Percentiles rank a stretch among this genome's conserved stretches.
Evolutionary conservation across 2,888 invertebrate genomes (phyloP).

Genomic region (Thelaira solivaga): DNA sequence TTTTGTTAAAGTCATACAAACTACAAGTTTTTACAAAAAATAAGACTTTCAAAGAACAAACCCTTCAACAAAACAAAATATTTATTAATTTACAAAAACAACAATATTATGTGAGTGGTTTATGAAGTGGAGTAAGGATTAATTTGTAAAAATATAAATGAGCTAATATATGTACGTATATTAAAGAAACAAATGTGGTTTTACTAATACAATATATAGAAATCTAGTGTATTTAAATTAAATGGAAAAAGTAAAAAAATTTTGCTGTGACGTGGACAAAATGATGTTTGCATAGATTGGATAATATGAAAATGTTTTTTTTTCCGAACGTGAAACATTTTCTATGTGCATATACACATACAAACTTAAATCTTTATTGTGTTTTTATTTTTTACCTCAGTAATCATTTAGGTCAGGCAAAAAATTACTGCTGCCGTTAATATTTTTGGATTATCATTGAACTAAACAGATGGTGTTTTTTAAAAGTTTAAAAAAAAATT

Average conservation of each 20-base stretch:
- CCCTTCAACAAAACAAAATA: background rate
- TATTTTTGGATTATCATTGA: background rate
- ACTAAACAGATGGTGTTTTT: too few species aligned
- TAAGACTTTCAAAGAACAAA: constrained; percentile 17
- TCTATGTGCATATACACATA: background rate
- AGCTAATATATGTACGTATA: too few species aligned
- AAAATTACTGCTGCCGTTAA: constrained; percentile 4
- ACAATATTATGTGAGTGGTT: constrained; percentile 49
- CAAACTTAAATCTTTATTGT: background rate
- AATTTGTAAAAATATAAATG: too few species aligned
- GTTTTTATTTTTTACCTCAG: background rate
- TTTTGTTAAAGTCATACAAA: constrained; percentile 55
- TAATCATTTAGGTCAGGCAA: constrained; percentile 28
- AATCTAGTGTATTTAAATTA: too few species aligned
- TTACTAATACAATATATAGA: too few species aligned
- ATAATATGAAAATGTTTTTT: too few species aligned
- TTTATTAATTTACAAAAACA: constrained; percentile 11
- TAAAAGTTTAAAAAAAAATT: too few species aligned
- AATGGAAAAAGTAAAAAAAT: background rate
- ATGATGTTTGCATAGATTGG: background rate
- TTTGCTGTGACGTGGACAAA: constrained; percentile 39
- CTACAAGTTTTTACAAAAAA: constrained; percentile 27
- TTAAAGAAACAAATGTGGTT: too few species aligned
- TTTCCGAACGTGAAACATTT: background rate
- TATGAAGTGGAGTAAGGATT: background rate